Evolutionary conservation across 2,888 invertebrate genomes (phyloP).

Genomic region (Bedellia somnulentella): DNA sequence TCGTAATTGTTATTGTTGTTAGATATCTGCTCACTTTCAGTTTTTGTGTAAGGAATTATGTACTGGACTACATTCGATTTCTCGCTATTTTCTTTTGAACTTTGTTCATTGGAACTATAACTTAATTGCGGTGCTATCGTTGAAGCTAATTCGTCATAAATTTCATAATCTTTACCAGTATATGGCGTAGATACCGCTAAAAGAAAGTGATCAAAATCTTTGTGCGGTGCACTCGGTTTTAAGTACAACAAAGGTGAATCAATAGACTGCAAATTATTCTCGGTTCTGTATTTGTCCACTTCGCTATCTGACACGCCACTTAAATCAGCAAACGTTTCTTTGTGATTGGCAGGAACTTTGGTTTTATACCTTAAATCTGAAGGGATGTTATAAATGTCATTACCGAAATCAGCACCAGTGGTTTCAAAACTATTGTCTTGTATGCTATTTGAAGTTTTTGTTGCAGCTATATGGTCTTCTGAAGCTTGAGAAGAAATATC

Average conservation of each 20-base stretch:
- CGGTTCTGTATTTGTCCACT: slow-evolving; percentile 44
- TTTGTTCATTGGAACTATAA: slow-evolving; percentile 7
- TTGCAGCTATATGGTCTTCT: slow-evolving; percentile 41
- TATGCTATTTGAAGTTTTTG: slow-evolving; percentile 24
- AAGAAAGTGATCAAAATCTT: slow-evolving; percentile 47
- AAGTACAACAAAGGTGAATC: slow-evolving; percentile 63
- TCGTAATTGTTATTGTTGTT: slow-evolving; percentile 15
- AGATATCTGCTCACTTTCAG: slow-evolving; percentile 35
- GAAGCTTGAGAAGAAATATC: slow-evolving; percentile 60
- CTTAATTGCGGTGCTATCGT: slow-evolving; percentile 19
- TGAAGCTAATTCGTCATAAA: slow-evolving; percentile 38
- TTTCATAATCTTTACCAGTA: slow-evolving; percentile 37
- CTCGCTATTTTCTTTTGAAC: slow-evolving; percentile 32
- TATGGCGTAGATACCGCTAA: slow-evolving; percentile 24
- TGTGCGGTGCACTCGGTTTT: slow-evolving; percentile 54
- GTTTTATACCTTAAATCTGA: slow-evolving; percentile 22
- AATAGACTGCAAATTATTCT: slow-evolving; percentile 48
- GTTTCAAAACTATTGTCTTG: slow-evolving; percentile 44
- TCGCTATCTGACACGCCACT: slow-evolving; percentile 42
- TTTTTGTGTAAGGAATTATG: slow-evolving; percentile 80
- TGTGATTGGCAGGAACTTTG: slow-evolving; percentile 25
- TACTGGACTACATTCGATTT: slow-evolving; percentile 73
- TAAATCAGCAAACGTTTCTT: slow-evolving; percentile 35
- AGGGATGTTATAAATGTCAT: slow-evolving; percentile 34
- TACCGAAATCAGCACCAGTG: slow-evolving; percentile 33